Percentiles rank a stretch among this genome's conserved stretches.
Evolutionary conservation across 2,113 vertebrate genomes (phyloP).

Genomic region (Malurus alboscapulatus): DNA sequence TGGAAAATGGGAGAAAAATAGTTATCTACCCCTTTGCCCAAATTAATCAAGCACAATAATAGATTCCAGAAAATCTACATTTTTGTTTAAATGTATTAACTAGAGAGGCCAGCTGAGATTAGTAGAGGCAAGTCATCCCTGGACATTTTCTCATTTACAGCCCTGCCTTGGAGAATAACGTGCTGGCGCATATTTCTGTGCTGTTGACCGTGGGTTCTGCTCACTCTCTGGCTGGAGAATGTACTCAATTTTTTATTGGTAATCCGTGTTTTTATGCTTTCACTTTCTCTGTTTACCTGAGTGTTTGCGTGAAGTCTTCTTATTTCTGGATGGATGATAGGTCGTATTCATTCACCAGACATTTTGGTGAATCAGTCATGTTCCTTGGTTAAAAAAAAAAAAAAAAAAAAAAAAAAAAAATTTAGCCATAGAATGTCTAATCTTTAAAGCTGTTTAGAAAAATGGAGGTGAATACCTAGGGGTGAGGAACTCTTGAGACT

Average conservation of each 20-base stretch:
- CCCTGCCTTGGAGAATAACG: slow-evolving; percentile 54
- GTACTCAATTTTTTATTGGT: slow-evolving; percentile 33
- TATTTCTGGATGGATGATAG: slow-evolving; percentile 32
- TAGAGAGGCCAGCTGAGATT: slow-evolving; percentile 56
- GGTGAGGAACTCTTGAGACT: no score
- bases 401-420: not conserved
- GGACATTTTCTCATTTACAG: slow-evolving; percentile 54
- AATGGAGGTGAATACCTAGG: no score
- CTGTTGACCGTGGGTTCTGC: slow-evolving; percentile 60
- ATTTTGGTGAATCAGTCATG: not conserved
- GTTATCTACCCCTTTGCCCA: not conserved
- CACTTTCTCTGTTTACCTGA: slow-evolving; percentile 60
- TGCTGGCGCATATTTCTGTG: slow-evolving; percentile 60
- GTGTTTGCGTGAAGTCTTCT: slow-evolving; percentile 13
- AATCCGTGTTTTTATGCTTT: slow-evolving; percentile 15
- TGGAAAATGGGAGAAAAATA: slow-evolving; percentile 33
- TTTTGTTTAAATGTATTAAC: slow-evolving; percentile 55
- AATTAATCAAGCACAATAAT: slow-evolving; percentile 41
- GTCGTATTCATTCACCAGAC: not conserved
- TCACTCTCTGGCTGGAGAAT: slow-evolving; percentile 50
- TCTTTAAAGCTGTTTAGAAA: no score
- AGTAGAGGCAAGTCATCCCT: slow-evolving; percentile 29
- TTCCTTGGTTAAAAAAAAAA: not conserved
- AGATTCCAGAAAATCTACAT: slow-evolving; percentile 33
- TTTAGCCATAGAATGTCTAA: no score